Percentiles rank a stretch among this genome's conserved stretches.
Evolutionary conservation across 2,888 invertebrate species (phyloP).

Genomic region (Scelioninae gen. 2): DNA sequence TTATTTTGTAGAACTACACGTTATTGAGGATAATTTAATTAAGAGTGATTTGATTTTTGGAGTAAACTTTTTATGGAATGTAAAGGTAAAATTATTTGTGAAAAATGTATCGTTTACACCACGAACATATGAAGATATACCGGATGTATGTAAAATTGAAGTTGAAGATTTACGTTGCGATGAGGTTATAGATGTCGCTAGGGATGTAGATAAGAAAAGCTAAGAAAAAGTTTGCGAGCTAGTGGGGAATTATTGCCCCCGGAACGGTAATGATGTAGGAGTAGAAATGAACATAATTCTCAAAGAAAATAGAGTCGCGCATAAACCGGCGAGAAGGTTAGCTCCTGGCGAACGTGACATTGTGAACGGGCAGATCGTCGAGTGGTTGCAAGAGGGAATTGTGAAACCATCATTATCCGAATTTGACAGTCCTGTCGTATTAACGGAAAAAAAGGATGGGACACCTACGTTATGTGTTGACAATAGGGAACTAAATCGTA

Average conservation of each 20-base stretch:
- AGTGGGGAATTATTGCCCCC: neutral
- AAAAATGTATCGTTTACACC: neutral
- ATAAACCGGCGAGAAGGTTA: conserved; percentile 2
- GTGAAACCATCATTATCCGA: neutral
- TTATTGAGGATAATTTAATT: conserved; percentile 1
- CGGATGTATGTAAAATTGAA: conserved; percentile 8
- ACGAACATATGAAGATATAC: neutral
- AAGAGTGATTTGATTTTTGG: conserved; percentile 9
- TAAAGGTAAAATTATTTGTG: conserved; percentile 3
- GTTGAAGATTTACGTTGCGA: neutral
- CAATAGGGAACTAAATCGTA: neutral
- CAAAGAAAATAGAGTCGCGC: neutral
- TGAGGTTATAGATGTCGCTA: conserved; percentile 10
- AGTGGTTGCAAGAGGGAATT: conserved; percentile 4
- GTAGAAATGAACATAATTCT: conserved; percentile 5
- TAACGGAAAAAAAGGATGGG: neutral
- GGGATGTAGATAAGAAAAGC: neutral
- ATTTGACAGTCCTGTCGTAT: neutral
- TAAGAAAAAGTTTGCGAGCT: neutral
- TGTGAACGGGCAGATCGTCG: neutral
- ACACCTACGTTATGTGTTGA: neutral
- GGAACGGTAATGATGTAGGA: conserved; percentile 1
- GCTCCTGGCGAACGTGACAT: neutral
- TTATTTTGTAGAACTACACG: conserved; percentile 3
- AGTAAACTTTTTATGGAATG: conserved; percentile 1